Evolutionary conservation across 2,888 invertebrate species (phyloP).

Genomic region (Apamea epomidion): DNA sequence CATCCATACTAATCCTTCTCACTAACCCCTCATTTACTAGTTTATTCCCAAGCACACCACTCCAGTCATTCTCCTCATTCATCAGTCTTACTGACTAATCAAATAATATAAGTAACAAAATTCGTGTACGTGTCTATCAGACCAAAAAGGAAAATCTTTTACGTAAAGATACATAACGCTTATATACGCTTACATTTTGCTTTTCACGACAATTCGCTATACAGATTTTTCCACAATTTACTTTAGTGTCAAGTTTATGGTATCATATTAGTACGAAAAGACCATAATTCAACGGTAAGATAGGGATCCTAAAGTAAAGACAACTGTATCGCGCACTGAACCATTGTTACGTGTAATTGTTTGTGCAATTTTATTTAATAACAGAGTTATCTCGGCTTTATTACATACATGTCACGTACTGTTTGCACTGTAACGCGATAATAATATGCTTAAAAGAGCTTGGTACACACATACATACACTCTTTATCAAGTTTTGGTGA

Average conservation of each 20-base stretch:
- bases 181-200: neutral
- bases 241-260: constrained; percentile 5
- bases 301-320: constrained; percentile 27
- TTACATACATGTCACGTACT: constrained; percentile 1
- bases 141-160: neutral
- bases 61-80: too few relatives aligned
- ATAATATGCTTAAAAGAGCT: neutral
- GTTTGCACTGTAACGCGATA: neutral
- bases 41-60: too few relatives aligned
- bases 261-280: constrained; percentile 13
- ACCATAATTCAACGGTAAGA: constrained; percentile 20
- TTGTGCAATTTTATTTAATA: constrained; percentile 32
- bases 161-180: neutral
- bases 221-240: constrained; percentile 17
- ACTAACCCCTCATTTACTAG: too few relatives aligned
- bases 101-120: neutral
- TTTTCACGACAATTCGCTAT: neutral
- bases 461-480: neutral
- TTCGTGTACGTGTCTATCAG: neutral
- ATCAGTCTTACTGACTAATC: neutral
- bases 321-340: constrained; percentile 9
- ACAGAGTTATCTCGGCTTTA: constrained; percentile 20
- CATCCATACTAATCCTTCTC: too few relatives aligned
- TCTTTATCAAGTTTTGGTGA: neutral
- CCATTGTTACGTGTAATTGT: constrained; percentile 9